phyloP scores from a whole-genome alignment of 1,140 invertebrate genomes.

The Saccostrea echinata region DNA sequence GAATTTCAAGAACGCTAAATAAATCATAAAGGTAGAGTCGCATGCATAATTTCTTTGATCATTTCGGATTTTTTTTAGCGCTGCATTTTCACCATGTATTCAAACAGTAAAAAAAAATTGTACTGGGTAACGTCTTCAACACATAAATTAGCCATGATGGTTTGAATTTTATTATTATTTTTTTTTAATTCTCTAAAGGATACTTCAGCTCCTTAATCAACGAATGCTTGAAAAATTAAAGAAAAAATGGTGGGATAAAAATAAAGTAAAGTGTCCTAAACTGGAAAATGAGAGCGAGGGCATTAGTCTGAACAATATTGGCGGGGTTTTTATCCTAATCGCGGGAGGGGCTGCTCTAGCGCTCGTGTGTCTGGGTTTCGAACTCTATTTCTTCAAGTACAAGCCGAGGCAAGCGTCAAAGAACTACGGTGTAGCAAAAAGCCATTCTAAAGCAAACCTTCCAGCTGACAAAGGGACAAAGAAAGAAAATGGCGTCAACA shows the following conservation, averaged over 20 bases:
- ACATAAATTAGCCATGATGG: no score
- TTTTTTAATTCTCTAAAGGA: conserved; percentile 85
- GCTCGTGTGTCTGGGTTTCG: conserved; percentile 93
- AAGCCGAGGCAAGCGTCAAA: conserved; percentile 49
- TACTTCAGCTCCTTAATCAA: conserved; percentile 94
- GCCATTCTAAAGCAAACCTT: conserved; percentile 43
- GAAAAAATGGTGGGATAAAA: conserved; percentile 97
- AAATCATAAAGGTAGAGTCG: no score
- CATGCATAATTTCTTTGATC: no score
- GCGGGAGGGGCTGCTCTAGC: conserved; percentile 80
- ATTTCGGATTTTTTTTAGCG: no score
- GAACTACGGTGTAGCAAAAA: conserved; percentile 50
- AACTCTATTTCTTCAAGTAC: conserved; percentile 87
- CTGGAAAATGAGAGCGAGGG: conserved; percentile 95
- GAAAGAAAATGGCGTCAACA: background rate
- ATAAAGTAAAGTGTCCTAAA: conserved; percentile 90
- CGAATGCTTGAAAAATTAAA: conserved; percentile 95
- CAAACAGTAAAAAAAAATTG: no score
- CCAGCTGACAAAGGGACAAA: background rate
- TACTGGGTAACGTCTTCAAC: no score
- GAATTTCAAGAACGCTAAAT: no score
- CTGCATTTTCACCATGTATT: no score
- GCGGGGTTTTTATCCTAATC: conserved; percentile 93
- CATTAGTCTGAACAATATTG: conserved; percentile 97
- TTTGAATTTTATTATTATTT: background rate